Conservation (phyloP, 2,888 invertebrate genomes). For the Auanema sp. region DNA sequence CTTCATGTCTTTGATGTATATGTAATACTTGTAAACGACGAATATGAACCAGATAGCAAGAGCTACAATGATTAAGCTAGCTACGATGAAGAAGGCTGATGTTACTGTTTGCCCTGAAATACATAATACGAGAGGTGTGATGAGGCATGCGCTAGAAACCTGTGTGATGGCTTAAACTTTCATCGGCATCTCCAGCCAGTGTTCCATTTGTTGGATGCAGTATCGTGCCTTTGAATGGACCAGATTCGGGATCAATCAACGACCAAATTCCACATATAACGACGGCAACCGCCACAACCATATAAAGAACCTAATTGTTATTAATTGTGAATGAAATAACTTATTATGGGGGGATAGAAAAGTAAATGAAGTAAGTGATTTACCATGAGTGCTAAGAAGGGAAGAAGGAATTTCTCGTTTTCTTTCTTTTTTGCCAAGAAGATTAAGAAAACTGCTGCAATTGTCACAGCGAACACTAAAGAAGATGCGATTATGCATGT, state of each 20-base stretch:
- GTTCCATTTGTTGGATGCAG: no score
- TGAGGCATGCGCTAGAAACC: no score
- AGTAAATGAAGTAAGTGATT: slow-evolving; percentile 13
- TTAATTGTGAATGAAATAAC: slow-evolving; percentile 1
- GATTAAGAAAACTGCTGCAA: slow-evolving; percentile 22
- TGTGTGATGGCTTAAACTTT: no score
- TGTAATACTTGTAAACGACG: slow-evolving; percentile 43
- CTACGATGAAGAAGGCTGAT: slow-evolving; percentile 30
- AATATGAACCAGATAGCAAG: slow-evolving; percentile 39
- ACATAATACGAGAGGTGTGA: no score
- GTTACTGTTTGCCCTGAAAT: slow-evolving; percentile 31
- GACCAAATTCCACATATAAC: slow-evolving; percentile 37
- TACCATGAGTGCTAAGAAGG: slow-evolving; percentile 36
- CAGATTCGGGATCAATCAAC: slow-evolving; percentile 37
- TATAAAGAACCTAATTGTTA: not conserved
- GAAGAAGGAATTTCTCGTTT: slow-evolving; percentile 40
- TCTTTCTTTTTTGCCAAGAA: slow-evolving; percentile 40
- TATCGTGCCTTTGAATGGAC: slow-evolving; percentile 15
- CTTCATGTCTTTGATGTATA: slow-evolving; percentile 43
- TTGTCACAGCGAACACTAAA: slow-evolving; percentile 24
- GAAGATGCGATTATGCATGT: slow-evolving; percentile 20
- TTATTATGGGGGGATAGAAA: slow-evolving; percentile 6
- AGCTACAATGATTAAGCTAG: slow-evolving; percentile 30
- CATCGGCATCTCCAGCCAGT: no score
- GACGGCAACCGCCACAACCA: slow-evolving; percentile 28